These are phyloP conservation scores for Smittia aterrima DNA, from an alignment of 2,888 invertebrate genomes.

Conservation along the genomic window DNA sequence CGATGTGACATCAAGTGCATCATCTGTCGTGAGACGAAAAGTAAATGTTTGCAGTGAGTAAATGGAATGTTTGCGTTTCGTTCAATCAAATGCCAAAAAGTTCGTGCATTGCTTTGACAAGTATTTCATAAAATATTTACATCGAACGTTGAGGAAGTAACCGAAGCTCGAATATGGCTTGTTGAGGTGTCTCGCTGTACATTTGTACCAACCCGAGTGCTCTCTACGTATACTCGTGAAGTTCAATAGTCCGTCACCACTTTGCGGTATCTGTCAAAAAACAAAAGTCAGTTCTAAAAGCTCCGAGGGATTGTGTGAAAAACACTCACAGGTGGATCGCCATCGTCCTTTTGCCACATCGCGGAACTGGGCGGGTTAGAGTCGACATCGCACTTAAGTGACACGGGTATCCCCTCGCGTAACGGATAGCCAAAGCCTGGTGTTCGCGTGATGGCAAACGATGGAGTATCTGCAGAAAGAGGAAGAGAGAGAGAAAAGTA, in stretches of 20 bases:
- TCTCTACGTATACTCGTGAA: constrained; percentile 75
- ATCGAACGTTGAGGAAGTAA: constrained; percentile 83
- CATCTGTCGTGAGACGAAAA: constrained; percentile 48
- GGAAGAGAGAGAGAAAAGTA: no score
- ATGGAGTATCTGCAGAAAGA: constrained; percentile 72
- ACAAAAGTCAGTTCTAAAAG: constrained; percentile 8
- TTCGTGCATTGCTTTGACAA: no score
- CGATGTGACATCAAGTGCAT: constrained; percentile 59
- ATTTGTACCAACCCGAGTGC: constrained; percentile 92
- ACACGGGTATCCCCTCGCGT: constrained; percentile 83
- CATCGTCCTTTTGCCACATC: constrained; percentile 72
- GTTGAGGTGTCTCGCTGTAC: constrained; percentile 78
- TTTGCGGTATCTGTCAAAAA: constrained; percentile 61
- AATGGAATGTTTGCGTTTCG: not conserved
- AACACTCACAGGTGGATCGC: constrained; percentile 57
- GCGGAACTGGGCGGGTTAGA: constrained; percentile 86
- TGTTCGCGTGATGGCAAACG: constrained; percentile 87
- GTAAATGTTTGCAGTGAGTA: not conserved
- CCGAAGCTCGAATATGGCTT: constrained; percentile 86
- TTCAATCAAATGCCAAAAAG: not conserved
- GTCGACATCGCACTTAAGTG: constrained; percentile 88
- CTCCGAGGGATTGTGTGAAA: not conserved
- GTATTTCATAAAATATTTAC: constrained; percentile 57
- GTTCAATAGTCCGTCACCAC: constrained; percentile 77
- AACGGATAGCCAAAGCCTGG: constrained; percentile 91